These are phyloP conservation scores for Anneissia japonica DNA, from an alignment of 35 echinoderm and acorn worm genomes.

Conservation along the genomic window DNA sequence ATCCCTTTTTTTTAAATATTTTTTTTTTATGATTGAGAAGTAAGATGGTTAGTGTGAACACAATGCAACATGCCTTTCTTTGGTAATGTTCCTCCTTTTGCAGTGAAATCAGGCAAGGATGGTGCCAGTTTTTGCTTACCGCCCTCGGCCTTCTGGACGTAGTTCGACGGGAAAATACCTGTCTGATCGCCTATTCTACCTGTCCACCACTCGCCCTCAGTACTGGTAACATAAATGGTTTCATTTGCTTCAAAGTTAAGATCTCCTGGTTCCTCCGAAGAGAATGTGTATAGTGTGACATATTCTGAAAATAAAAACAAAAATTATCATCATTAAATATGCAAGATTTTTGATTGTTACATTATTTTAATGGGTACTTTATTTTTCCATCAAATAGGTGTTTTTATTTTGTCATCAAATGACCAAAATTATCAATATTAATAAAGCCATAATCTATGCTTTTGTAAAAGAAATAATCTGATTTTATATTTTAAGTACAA, in stretches of 20 bases:
- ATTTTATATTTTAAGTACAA: too few relatives aligned
- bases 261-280: constrained; percentile 68
- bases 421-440: too few relatives aligned
- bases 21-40: too few relatives aligned
- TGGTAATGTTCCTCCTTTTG: background rate
- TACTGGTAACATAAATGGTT: constrained; percentile 65
- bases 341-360: too few relatives aligned
- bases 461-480: too few relatives aligned
- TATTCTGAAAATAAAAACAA: constrained; percentile 23
- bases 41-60: background rate
- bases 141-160: constrained; percentile 40
- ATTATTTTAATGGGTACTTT: too few relatives aligned
- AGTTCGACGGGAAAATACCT: constrained; percentile 86
- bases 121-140: background rate
- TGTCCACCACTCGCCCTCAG: constrained; percentile 92
- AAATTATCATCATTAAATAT: too few relatives aligned
- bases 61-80: background rate
- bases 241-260: constrained; percentile 59
- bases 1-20: too few relatives aligned
- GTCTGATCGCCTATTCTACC: constrained; percentile 62
- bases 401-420: too few relatives aligned
- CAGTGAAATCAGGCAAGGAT: background rate
- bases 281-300: constrained; percentile 56
- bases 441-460: too few relatives aligned
- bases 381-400: too few relatives aligned